Percentiles rank a stretch among this genome's conserved stretches.
Conservation (phyloP, 2,797 vertebrate species). For the Uromys caudimaculatus region DNA sequence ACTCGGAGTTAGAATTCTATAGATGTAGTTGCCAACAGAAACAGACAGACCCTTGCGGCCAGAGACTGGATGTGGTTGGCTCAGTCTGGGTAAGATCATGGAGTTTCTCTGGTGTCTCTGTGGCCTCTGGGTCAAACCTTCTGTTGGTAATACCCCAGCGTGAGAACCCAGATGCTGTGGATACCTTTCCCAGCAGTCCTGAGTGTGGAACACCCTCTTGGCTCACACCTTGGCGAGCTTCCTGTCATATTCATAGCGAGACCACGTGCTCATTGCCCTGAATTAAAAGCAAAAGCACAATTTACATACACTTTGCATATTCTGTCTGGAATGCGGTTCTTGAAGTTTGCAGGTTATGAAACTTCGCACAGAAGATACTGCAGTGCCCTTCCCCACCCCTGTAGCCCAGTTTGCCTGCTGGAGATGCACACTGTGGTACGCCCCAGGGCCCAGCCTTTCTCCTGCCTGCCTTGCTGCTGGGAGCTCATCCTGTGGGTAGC, state of each 20-base stretch:
- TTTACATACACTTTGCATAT: slow-evolving; percentile 13
- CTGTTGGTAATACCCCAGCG: too few species aligned
- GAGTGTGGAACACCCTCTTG: neutral
- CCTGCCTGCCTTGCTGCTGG: neutral
- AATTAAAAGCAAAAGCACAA: neutral
- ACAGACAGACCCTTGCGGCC: neutral
- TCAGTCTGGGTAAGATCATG: too few species aligned
- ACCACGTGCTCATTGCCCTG: neutral
- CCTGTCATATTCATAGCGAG: neutral
- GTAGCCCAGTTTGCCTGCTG: neutral
- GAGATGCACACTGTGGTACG: fast-evolving
- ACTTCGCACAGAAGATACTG: neutral
- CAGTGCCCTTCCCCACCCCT: neutral
- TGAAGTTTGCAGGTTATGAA: neutral
- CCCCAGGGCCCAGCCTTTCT: neutral
- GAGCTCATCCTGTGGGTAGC: neutral
- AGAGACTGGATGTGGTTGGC: neutral
- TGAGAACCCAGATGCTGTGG: neutral
- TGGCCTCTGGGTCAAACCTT: neutral
- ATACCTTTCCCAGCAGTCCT: neutral
- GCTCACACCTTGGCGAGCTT: neutral
- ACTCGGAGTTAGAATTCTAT: neutral
- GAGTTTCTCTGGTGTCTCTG: neutral
- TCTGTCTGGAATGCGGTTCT: neutral
- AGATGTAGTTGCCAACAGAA: neutral